Percentiles rank a stretch among this genome's conserved stretches.
Evolutionary conservation across 92 coral and sea anemone species (phyloP).

Genomic region (Hydrozoanthus gracilis): DNA sequence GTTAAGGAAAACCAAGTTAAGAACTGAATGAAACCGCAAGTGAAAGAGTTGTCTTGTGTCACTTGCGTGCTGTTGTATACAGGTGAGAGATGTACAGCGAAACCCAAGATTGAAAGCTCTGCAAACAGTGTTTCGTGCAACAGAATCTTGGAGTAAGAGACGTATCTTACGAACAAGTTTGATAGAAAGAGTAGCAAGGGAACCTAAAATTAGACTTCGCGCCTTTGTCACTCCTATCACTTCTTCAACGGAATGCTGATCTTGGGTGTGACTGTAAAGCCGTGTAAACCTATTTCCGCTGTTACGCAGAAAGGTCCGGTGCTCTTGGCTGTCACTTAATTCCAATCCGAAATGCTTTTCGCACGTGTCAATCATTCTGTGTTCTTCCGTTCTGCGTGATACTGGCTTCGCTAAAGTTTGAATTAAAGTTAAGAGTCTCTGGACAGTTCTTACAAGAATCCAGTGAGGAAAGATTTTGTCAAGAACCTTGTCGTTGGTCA

Average conservation of each 20-base stretch:
- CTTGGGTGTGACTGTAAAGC: neutral
- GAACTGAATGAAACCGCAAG: constrained; percentile 59
- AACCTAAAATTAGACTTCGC: neutral
- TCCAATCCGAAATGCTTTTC: constrained; percentile 31
- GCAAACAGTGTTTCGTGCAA: constrained; percentile 32
- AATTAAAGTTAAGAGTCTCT: constrained; percentile 63
- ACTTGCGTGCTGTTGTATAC: constrained; percentile 44
- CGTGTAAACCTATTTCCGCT: constrained; percentile 16
- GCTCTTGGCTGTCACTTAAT: constrained; percentile 21
- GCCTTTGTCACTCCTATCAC: neutral
- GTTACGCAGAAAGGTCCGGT: neutral
- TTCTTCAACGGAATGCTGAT: neutral
- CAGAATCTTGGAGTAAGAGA: constrained; percentile 11
- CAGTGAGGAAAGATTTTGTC: constrained; percentile 13
- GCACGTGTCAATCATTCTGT: constrained; percentile 35
- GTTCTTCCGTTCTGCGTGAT: constrained; percentile 46
- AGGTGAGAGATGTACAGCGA: constrained; percentile 20
- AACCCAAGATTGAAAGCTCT: constrained; percentile 27
- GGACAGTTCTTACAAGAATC: constrained; percentile 66
- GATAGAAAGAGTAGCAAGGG: constrained; percentile 9
- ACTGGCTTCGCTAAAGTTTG: constrained; percentile 58
- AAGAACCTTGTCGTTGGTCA: constrained; percentile 31
- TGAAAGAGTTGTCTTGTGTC: constrained; percentile 46
- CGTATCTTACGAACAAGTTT: constrained; percentile 26
- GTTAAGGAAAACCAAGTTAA: constrained; percentile 65